phyloP scores from a whole-genome alignment of 2,888 invertebrate genomes.

The Saturnia japonica region DNA sequence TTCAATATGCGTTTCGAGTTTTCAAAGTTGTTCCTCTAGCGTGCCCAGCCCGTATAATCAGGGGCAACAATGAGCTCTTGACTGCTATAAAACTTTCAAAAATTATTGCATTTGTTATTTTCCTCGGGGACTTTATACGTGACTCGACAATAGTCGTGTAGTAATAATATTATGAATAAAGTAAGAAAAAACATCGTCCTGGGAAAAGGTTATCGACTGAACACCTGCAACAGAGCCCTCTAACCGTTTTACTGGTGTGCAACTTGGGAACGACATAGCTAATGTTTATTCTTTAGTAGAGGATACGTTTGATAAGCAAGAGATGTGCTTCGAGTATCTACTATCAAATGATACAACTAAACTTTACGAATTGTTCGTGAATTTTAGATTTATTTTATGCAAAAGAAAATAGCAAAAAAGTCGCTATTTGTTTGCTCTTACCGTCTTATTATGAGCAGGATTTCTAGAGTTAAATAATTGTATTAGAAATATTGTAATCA shows the following conservation, averaged over 20 bases:
- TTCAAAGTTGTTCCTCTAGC: slow-evolving; percentile 51
- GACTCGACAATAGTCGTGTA: slow-evolving; percentile 50
- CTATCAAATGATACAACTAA: not conserved
- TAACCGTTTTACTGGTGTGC: not conserved
- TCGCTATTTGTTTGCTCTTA: not conserved
- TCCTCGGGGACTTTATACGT: slow-evolving; percentile 40
- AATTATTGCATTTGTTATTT: slow-evolving; percentile 31
- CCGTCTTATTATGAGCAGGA: too few species aligned
- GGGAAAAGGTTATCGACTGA: slow-evolving; percentile 5
- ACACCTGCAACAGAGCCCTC: slow-evolving; percentile 23
- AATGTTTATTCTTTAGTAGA: not conserved
- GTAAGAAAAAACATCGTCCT: slow-evolving; percentile 15
- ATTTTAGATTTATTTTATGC: not conserved
- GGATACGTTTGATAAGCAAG: not conserved
- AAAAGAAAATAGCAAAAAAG: not conserved
- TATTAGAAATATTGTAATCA: too few species aligned
- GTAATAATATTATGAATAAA: slow-evolving; percentile 37
- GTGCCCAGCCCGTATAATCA: slow-evolving; percentile 30
- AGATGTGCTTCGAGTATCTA: not conserved
- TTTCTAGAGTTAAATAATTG: too few species aligned
- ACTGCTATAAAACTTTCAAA: slow-evolving; percentile 48
- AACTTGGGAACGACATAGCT: not conserved
- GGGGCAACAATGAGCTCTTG: slow-evolving; percentile 42
- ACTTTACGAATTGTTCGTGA: not conserved
- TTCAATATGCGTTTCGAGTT: slow-evolving; percentile 60